Percentiles rank a stretch among this genome's conserved stretches.
phyloP scores from a whole-genome alignment of 2,888 invertebrate species.

The Drosophila barbarae region DNA sequence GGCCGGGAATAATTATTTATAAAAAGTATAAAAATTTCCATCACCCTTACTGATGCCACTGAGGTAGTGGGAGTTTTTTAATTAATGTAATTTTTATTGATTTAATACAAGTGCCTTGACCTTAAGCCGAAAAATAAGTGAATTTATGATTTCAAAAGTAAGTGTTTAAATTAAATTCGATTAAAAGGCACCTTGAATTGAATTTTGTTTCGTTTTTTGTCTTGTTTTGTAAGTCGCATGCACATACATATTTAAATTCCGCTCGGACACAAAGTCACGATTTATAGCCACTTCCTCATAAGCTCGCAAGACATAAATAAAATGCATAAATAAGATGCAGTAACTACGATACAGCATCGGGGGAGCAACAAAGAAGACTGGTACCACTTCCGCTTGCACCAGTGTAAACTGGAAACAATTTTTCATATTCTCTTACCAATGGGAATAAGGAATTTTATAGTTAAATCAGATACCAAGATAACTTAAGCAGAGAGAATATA shows the following conservation, averaged over 20 bases:
- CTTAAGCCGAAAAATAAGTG: neutral
- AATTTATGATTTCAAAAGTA: neutral
- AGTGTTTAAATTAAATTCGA: neutral
- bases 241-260: slow-evolving; percentile 27
- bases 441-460: neutral
- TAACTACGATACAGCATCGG: slow-evolving; percentile 32
- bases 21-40: slow-evolving; percentile 9
- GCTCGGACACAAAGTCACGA: slow-evolving; percentile 26
- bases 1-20: slow-evolving; percentile 7
- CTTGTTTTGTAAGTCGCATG: neutral
- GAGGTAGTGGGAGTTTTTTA: slow-evolving; percentile 3
- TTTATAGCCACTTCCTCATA: slow-evolving; percentile 51
- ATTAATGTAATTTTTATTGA: neutral
- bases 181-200: slow-evolving; percentile 7
- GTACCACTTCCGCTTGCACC: slow-evolving; percentile 59
- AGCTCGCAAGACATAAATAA: slow-evolving; percentile 27
- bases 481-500: neutral
- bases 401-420: slow-evolving; percentile 18
- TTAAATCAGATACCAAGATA: neutral
- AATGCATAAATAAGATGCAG: slow-evolving; percentile 35
- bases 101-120: neutral
- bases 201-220: neutral
- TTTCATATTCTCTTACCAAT: neutral
- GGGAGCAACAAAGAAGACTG: slow-evolving; percentile 36
- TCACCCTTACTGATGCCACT: neutral